A percentile compares a stretch with the other conserved stretches of the same genome.
Conservation (phyloP, 2,888 invertebrate genomes). For the Orthosia incerta region DNA sequence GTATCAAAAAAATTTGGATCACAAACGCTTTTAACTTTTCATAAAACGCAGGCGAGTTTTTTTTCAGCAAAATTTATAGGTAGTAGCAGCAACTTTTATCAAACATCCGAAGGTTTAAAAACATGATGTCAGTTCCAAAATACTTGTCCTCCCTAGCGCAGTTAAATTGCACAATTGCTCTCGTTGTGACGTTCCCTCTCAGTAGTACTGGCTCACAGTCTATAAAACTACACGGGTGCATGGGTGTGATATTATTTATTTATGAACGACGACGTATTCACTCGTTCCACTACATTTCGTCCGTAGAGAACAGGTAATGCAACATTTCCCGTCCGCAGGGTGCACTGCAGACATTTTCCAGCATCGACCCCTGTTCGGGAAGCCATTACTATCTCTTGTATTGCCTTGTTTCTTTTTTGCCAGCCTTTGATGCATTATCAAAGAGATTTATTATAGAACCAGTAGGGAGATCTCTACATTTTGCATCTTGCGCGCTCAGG, state of each 20-base stretch:
- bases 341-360: conserved; percentile 58
- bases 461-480: conserved; percentile 45
- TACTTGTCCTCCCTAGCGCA: conserved; percentile 7
- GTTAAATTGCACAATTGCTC: conserved; percentile 38
- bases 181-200: conserved; percentile 29
- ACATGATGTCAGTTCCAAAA: conserved; percentile 14
- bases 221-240: conserved; percentile 45
- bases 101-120: background rate
- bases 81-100: background rate
- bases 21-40: background rate
- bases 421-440: conserved; percentile 58
- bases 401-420: conserved; percentile 63
- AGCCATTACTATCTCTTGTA: conserved; percentile 67
- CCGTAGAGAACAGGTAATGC: conserved; percentile 51
- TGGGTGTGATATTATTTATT: conserved; percentile 63
- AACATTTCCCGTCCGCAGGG: conserved; percentile 40
- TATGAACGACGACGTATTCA: conserved; percentile 61
- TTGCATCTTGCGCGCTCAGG: conserved; percentile 53
- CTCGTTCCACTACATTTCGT: conserved; percentile 49
- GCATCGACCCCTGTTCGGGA: conserved; percentile 55
- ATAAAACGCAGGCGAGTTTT: too few relatives aligned
- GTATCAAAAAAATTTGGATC: background rate
- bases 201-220: conserved; percentile 37
- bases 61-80: too few relatives aligned
- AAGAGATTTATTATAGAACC: conserved; percentile 62